These are phyloP conservation scores for Drosophila anomalata DNA, from an alignment of 2,888 invertebrate species.

Conservation along the genomic window DNA sequence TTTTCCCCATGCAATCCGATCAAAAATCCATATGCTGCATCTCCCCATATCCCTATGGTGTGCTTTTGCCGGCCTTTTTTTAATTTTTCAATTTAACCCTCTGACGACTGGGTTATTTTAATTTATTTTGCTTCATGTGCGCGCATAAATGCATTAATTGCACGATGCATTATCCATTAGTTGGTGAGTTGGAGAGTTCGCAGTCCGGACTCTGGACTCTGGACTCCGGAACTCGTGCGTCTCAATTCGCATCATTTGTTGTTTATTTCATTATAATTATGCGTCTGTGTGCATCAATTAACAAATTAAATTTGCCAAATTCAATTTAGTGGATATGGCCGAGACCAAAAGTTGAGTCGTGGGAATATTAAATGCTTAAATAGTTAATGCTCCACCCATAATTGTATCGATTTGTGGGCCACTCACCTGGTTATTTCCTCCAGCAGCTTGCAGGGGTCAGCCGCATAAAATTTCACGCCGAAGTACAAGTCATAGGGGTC, in stretches of 20 bases:
- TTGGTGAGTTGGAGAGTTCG: conserved; percentile 46
- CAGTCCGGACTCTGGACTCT: conserved; percentile 10
- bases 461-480: conserved; percentile 98
- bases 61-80: conserved; percentile 11
- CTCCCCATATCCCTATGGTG: conserved; percentile 5
- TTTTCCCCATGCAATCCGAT: conserved; percentile 5
- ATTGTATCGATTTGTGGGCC: neutral
- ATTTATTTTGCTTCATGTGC: conserved; percentile 62
- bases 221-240: conserved; percentile 25
- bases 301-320: conserved; percentile 69
- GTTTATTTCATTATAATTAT: conserved; percentile 63
- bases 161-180: conserved; percentile 72
- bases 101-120: conserved; percentile 42
- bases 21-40: neutral
- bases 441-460: conserved; percentile 97
- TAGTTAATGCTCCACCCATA: conserved; percentile 10
- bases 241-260: conserved; percentile 58
- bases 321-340: conserved; percentile 47
- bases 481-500: conserved; percentile 95
- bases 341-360: conserved; percentile 24
- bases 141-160: conserved; percentile 65
- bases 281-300: conserved; percentile 55
- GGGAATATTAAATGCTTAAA: conserved; percentile 28
- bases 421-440: conserved; percentile 97
- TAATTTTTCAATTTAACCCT: conserved; percentile 28